These are phyloP conservation scores for Pica pica DNA, from an alignment of 2,113 vertebrate species.

Conservation along the genomic window DNA sequence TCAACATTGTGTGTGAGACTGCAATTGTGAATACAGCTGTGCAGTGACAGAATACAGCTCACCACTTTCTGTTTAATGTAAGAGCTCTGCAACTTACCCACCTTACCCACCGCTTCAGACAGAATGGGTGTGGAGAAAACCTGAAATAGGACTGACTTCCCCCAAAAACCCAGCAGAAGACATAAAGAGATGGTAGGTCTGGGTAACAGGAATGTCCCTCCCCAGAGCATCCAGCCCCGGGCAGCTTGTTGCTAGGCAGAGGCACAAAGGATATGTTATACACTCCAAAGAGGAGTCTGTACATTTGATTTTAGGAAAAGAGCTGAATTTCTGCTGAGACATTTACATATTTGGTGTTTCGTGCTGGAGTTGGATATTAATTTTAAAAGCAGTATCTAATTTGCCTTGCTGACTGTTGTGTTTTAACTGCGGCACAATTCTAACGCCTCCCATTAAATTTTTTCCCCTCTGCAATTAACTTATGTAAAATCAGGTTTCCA, in stretches of 20 bases:
- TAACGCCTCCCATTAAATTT: neutral
- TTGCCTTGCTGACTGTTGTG: neutral
- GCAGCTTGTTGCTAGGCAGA: constrained; percentile 51
- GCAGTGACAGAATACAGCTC: neutral
- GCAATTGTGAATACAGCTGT: neutral
- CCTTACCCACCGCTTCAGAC: neutral
- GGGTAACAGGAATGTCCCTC: neutral
- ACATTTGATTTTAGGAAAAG: neutral
- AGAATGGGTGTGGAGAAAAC: neutral
- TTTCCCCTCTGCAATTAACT: neutral
- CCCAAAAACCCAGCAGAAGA: neutral
- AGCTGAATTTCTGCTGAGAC: neutral
- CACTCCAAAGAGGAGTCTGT: neutral
- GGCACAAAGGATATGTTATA: neutral
- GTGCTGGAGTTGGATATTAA: neutral
- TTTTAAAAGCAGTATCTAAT: neutral
- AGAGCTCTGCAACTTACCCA: neutral
- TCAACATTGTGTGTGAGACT: neutral
- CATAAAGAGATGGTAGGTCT: neutral
- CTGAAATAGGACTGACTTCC: neutral
- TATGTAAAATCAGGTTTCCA: neutral
- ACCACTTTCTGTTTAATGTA: too few species aligned
- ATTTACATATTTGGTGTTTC: neutral
- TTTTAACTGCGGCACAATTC: neutral
- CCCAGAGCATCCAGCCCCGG: neutral